A percentile compares a stretch with the other conserved stretches of the same genome.
Evolutionary conservation across 2,888 invertebrate genomes (phyloP).

Genomic region (Drosophila barbarae): DNA sequence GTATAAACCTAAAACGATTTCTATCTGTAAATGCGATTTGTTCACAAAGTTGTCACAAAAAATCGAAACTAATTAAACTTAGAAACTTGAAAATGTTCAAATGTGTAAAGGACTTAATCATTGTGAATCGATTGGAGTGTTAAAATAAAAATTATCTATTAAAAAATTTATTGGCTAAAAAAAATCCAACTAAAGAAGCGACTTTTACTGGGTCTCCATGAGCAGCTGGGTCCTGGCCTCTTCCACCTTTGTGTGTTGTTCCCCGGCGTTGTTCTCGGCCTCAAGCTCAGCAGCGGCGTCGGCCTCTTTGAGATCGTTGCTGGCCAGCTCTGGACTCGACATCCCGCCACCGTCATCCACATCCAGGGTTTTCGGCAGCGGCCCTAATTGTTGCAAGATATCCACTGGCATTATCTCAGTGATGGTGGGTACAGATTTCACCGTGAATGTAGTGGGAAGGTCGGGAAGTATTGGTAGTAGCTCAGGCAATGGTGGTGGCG

Average conservation of each 20-base stretch:
- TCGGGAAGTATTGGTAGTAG: slow-evolving; percentile 45
- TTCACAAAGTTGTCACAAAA: slow-evolving; percentile 33
- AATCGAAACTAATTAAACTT: slow-evolving; percentile 3
- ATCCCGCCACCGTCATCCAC: slow-evolving; percentile 45
- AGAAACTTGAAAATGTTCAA: slow-evolving; percentile 5
- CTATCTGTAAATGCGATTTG: slow-evolving; percentile 54
- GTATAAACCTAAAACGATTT: slow-evolving; percentile 24
- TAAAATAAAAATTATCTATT: slow-evolving; percentile 15
- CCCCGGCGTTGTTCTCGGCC: background rate
- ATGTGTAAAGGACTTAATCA: background rate
- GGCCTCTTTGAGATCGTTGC: slow-evolving; percentile 42
- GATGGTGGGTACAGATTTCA: slow-evolving; percentile 52
- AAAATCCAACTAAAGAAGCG: slow-evolving; percentile 2
- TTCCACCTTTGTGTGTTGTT: slow-evolving; percentile 19
- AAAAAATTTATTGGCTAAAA: slow-evolving; percentile 8
- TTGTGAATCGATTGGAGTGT: background rate
- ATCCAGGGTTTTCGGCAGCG: slow-evolving; percentile 59
- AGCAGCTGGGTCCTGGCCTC: slow-evolving; percentile 30
- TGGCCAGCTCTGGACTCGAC: slow-evolving; percentile 29
- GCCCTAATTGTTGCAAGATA: slow-evolving; percentile 58
- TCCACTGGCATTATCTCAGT: slow-evolving; percentile 65
- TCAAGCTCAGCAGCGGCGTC: slow-evolving; percentile 24
- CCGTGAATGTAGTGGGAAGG: slow-evolving; percentile 51
- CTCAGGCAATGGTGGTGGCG: slow-evolving; percentile 57
- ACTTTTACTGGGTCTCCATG: slow-evolving; percentile 30